These are phyloP conservation scores for Pseudococcus viburni DNA, from an alignment of 2,888 invertebrate genomes.

Conservation along the genomic window DNA sequence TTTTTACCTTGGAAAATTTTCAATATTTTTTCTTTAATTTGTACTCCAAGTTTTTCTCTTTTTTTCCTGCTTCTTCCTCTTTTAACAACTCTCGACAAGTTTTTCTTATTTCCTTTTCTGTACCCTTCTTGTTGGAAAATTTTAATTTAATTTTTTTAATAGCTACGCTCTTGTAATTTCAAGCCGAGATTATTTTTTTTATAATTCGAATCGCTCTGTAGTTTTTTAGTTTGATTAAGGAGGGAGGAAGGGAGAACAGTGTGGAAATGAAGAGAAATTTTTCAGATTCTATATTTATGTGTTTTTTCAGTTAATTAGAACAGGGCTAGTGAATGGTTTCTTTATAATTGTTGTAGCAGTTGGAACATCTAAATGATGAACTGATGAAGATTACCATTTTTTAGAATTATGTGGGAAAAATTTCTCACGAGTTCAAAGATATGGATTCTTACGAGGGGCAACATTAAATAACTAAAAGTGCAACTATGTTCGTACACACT, in stretches of 20 bases:
- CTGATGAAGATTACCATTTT: too few relatives aligned
- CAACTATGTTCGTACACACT: too few relatives aligned
- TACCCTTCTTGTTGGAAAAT: not conserved
- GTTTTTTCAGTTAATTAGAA: too few relatives aligned
- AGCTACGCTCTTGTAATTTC: not conserved
- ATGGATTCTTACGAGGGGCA: too few relatives aligned
- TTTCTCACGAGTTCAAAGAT: too few relatives aligned
- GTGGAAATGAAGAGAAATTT: not conserved
- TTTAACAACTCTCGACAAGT: not conserved
- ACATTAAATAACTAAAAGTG: too few relatives aligned
- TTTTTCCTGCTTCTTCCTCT: not conserved
- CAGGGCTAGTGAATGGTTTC: too few relatives aligned
- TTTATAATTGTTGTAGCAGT: too few relatives aligned
- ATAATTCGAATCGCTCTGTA: not conserved
- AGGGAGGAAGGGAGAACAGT: not conserved
- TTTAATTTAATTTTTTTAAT: constrained; percentile 3
- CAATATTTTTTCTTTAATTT: constrained; percentile 24
- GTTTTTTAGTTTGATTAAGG: not conserved
- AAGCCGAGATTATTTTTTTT: not conserved
- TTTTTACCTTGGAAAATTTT: constrained; percentile 9
- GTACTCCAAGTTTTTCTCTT: not conserved
- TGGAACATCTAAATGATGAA: too few relatives aligned
- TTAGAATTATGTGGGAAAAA: too few relatives aligned
- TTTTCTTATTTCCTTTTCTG: not conserved
- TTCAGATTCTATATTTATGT: not conserved